Evolutionary conservation across 2,113 vertebrate genomes (phyloP), one percentile per base, ranked within the genome.

Genomic region (Ahaetulla prasina): DNA sequence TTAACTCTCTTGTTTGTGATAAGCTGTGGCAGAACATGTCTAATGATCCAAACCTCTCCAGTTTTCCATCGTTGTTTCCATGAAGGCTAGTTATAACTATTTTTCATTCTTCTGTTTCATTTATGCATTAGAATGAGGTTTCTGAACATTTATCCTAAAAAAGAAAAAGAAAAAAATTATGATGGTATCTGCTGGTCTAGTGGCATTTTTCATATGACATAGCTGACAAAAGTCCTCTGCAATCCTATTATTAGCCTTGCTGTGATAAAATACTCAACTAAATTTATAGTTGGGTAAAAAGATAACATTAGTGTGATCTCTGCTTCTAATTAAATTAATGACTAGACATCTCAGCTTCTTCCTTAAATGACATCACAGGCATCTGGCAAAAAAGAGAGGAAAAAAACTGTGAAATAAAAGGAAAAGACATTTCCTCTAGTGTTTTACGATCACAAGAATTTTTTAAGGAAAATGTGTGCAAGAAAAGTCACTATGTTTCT

Each of bases 221-320:
- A 0, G 0, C 23, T 25, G 68, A 12, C 84, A 91, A 35, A 94
- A 91, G 93, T 87, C 1, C 84, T 1, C 54, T 92, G n/a, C 30
- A 92, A 84, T 50, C 2, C 54, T 93, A 52, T 54, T 93, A 63
- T 90, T 68, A 85, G 23, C 52, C 74, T 87, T 55, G 86, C 50
- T 55, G 9, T 90, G 49, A 93, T 87, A 90, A 93, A 80, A 90
- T 90, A 39, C 84, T 94, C 74, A 94, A 92, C 0, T 57, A 90
- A 94, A 92, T n/a, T 55, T 4, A 88, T 90, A 91, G 49, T 25
- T 93, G 43, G 47, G 2, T 74, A 52, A 95, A 93, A 74, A 90
- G 92, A 90, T 89, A 88, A 91, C 30, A 91, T 91, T 91, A 86
- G 1, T 68, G 7, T 90, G 90, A 87, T 90, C 52, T 74, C 52